A percentile compares a stretch with the other conserved stretches of the same genome.
phyloP scores from a whole-genome alignment of 2,797 vertebrate genomes.

The Prionace glauca region DNA sequence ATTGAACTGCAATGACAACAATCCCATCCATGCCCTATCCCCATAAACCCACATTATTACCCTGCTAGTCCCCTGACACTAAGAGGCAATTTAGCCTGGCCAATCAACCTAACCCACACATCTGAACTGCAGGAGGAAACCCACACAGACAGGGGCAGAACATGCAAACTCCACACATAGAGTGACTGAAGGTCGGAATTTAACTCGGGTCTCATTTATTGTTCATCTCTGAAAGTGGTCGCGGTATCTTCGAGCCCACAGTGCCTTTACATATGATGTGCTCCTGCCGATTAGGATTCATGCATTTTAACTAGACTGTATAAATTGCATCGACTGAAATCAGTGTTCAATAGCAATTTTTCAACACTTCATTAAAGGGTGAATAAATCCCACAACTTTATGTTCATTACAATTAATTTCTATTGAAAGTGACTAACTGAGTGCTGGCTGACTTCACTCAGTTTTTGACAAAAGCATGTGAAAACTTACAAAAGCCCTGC shows the following conservation, averaged over 20 bases:
- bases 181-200: no score
- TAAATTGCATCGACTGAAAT: background rate
- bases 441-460: background rate
- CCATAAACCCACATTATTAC: no score
- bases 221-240: background rate
- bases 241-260: background rate
- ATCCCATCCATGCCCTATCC: no score
- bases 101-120: no score
- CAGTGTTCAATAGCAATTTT: background rate
- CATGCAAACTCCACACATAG: no score
- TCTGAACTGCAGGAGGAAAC: no score
- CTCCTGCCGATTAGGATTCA: background rate
- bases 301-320: no score
- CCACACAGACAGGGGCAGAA: no score
- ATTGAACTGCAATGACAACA: no score
- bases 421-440: background rate
- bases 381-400: background rate
- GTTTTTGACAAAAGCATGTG: background rate
- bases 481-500: background rate
- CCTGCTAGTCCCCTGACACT: no score
- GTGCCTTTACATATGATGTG: background rate
- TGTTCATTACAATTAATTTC: background rate
- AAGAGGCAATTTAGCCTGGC: no score
- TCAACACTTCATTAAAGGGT: background rate
- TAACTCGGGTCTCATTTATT: background rate